These are phyloP conservation scores for Liparis tanakae DNA, from an alignment of 2,797 vertebrate species.

Conservation along the genomic window DNA sequence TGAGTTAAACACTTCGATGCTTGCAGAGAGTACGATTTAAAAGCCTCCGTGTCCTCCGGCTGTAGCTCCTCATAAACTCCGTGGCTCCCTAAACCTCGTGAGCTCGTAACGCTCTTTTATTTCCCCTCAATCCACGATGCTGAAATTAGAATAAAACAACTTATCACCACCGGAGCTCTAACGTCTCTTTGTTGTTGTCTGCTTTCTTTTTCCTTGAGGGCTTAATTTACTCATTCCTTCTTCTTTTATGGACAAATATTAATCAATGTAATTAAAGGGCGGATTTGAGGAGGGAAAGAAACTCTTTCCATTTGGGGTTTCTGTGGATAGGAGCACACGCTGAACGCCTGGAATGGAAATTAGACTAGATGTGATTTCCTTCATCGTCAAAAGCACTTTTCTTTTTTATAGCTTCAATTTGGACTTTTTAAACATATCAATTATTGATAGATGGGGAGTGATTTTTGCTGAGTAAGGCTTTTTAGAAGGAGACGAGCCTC, in stretches of 20 bases:
- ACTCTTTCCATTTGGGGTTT: conserved; percentile 36
- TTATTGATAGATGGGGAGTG: conserved; percentile 60
- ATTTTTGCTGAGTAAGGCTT: conserved; percentile 54
- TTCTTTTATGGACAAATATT: conserved; percentile 25
- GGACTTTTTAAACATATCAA: conserved; percentile 60
- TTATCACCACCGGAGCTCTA: conserved; percentile 1
- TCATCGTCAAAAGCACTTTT: conserved; percentile 66
- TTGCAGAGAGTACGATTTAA: conserved; percentile 37
- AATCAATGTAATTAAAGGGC: conserved; percentile 35
- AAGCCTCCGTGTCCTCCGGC: conserved; percentile 29
- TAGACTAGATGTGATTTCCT: conserved; percentile 61
- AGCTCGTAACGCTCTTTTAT: conserved; percentile 34
- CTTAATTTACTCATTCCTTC: conserved; percentile 12
- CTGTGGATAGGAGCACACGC: conserved; percentile 25
- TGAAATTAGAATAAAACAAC: conserved; percentile 22
- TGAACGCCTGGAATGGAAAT: conserved; percentile 60
- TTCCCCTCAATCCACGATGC: conserved; percentile 17
- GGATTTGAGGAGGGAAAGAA: background rate
- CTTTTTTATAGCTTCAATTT: conserved; percentile 63
- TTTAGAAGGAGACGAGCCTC: conserved; percentile 43
- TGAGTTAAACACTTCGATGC: conserved; percentile 29
- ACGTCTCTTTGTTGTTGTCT: conserved; percentile 5
- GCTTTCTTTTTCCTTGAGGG: conserved; percentile 21
- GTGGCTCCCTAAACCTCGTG: conserved; percentile 42
- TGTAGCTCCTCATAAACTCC: conserved; percentile 29